These are phyloP conservation scores for Zygogramma bicolorata DNA, from an alignment of 2,888 invertebrate species.

Conservation along the genomic window DNA sequence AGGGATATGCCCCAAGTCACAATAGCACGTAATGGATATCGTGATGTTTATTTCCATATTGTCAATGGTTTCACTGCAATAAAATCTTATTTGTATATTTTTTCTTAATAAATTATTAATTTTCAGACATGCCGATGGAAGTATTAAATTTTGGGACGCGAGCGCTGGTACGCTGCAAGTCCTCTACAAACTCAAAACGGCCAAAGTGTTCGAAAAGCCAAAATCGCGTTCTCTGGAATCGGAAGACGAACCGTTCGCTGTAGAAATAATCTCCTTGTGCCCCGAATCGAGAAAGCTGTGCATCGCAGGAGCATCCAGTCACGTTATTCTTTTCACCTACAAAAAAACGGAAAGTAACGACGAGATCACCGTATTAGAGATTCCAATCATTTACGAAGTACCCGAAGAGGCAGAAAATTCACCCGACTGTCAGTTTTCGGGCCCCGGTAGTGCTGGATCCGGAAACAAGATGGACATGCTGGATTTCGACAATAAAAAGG, in stretches of 20 bases:
- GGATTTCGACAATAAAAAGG: constrained; percentile 69
- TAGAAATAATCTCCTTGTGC: constrained; percentile 91
- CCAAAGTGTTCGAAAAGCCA: constrained; percentile 88
- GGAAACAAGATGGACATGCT: constrained; percentile 62
- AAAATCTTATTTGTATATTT: too few species aligned
- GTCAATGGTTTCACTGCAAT: too few species aligned
- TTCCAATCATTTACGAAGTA: constrained; percentile 87
- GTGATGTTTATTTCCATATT: too few species aligned
- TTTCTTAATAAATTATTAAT: too few species aligned
- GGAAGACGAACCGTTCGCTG: constrained; percentile 90
- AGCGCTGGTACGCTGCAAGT: constrained; percentile 96
- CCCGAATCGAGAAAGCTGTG: constrained; percentile 92
- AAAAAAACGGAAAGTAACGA: constrained; percentile 89
- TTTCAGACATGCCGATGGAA: constrained; percentile 94
- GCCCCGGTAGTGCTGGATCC: constrained; percentile 63
- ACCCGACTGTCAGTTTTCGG: constrained; percentile 81
- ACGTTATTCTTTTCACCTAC: constrained; percentile 96
- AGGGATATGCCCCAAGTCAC: too few species aligned
- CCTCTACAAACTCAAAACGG: constrained; percentile 97
- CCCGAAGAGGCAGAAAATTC: constrained; percentile 84
- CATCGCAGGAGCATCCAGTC: constrained; percentile 91
- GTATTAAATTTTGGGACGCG: constrained; percentile 99
- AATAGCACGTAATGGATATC: too few species aligned
- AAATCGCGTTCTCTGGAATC: constrained; percentile 74
- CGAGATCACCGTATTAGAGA: constrained; percentile 78